Evolutionary conservation across 1,140 invertebrate species (phyloP).

Genomic region (Maniola jurtina): DNA sequence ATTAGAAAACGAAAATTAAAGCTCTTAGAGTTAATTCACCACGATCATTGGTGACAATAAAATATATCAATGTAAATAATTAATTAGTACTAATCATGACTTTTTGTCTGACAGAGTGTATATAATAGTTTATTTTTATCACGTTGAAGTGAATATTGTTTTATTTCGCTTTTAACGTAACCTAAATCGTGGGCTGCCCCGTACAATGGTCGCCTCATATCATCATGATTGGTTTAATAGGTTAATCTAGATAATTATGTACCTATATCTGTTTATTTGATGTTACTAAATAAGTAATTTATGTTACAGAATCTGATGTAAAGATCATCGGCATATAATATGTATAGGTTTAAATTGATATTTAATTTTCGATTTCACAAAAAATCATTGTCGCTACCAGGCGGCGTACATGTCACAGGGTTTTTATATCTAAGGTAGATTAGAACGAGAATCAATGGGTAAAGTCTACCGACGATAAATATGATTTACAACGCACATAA

Average conservation of each 20-base stretch:
- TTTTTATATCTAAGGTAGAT: conserved; percentile 75
- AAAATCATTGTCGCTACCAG: conserved; percentile 30
- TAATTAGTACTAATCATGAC: conserved; percentile 64
- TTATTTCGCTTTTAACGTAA: conserved; percentile 30
- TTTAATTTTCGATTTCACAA: conserved; percentile 22
- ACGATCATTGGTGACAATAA: conserved; percentile 74
- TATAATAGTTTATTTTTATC: conserved; percentile 51
- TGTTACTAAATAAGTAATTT: conserved; percentile 36
- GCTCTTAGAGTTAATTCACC: conserved; percentile 60
- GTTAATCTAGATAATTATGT: conserved; percentile 44
- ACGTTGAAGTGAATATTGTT: conserved; percentile 34
- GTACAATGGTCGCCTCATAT: conserved; percentile 47
- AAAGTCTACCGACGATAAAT: conserved; percentile 7
- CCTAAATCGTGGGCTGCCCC: conserved; percentile 18
- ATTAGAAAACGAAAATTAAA: conserved; percentile 7
- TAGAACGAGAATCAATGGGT: conserved; percentile 56
- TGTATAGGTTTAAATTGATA: conserved; percentile 12
- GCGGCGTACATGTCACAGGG: conserved; percentile 63
- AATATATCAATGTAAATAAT: conserved; percentile 70
- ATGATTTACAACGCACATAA: conserved; percentile 4
- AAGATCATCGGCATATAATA: conserved; percentile 1
- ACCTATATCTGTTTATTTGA: conserved; percentile 40
- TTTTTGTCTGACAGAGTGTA: conserved; percentile 35
- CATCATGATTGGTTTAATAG: conserved; percentile 49
- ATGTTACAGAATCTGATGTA: conserved; percentile 17